Evolutionary conservation across 2,888 invertebrate genomes (phyloP).

Genomic region (Branchipolynoe longqiensis): DNA sequence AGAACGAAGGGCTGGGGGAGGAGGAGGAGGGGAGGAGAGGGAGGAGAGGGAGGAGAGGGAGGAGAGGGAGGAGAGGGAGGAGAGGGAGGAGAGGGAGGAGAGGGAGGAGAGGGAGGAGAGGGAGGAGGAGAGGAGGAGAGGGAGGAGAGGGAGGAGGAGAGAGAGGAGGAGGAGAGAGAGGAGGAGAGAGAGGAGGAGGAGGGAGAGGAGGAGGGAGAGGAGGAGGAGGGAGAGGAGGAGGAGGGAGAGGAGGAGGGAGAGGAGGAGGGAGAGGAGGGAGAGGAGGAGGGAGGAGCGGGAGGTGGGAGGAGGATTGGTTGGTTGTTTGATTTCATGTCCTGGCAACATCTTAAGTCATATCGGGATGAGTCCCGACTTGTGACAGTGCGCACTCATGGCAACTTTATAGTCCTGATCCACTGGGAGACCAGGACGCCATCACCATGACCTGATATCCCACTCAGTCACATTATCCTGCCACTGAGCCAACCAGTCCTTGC

Average conservation of each 20-base stretch:
- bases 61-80: background rate
- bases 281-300: too few species aligned
- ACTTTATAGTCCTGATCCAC: too few species aligned
- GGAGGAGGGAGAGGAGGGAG: background rate
- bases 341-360: too few species aligned
- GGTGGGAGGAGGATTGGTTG: too few species aligned
- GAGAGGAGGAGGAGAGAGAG: background rate
- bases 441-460: too few species aligned
- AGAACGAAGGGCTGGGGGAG: too few species aligned
- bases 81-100: background rate
- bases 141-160: background rate
- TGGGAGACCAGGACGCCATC: too few species aligned
- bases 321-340: too few species aligned
- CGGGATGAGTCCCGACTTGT: too few species aligned
- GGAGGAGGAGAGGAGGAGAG: background rate
- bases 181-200: background rate
- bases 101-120: background rate
- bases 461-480: too few species aligned
- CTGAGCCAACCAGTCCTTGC: too few species aligned
- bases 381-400: too few species aligned
- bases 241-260: background rate
- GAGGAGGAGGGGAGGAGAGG: constrained; percentile 1
- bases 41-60: background rate
- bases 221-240: background rate
- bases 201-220: background rate